Conservation (phyloP, 2,797 vertebrate species). For the Bovichtus diacanthus region DNA sequence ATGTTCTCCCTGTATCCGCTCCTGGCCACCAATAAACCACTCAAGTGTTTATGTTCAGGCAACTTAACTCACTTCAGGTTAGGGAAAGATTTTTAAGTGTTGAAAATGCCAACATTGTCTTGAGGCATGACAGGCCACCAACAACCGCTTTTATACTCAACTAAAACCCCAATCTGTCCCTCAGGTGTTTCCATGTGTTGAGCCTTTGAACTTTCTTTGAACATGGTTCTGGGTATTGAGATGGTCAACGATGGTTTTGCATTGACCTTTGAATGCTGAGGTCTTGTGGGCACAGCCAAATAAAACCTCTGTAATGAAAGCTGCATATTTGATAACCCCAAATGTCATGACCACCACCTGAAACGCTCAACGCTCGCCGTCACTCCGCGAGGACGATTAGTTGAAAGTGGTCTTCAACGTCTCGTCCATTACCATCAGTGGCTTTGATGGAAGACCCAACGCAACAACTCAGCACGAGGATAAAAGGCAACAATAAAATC, state of each 20-base stretch:
- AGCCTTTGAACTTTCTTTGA: not conserved
- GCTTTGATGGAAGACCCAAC: not conserved
- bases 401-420: not conserved
- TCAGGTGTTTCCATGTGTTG: too few relatives aligned
- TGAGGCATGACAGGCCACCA: not conserved
- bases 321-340: not conserved
- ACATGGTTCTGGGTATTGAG: not conserved
- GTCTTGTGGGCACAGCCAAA: too few relatives aligned
- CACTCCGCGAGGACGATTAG: not conserved
- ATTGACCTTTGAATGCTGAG: too few relatives aligned
- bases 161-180: not conserved
- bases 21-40: not conserved
- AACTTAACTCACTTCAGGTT: too few relatives aligned
- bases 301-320: too few relatives aligned
- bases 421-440: not conserved
- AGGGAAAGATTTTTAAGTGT: too few relatives aligned
- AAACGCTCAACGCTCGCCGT: not conserved
- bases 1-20: not conserved
- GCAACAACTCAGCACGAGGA: constrained; percentile 14
- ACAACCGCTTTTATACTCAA: not conserved
- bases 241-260: not conserved
- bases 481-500: constrained; percentile 28
- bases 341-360: not conserved
- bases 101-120: not conserved
- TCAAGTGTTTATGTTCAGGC: not conserved